Conservation (phyloP, 2,797 vertebrate species). For the Tadarida brasiliensis region DNA sequence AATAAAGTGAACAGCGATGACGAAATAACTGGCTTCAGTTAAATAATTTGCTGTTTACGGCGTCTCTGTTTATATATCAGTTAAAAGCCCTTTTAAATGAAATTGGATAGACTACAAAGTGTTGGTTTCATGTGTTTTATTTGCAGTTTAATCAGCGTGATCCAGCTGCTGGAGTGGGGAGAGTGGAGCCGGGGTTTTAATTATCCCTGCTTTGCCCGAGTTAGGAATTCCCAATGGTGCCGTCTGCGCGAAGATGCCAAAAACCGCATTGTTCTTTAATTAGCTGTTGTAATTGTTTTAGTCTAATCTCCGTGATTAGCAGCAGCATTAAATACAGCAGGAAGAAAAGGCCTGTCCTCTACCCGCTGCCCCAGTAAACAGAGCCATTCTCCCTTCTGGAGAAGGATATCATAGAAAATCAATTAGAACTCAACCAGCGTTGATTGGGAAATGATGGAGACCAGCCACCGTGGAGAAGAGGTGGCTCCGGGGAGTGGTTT, state of each 20-base stretch:
- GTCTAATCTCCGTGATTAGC: constrained; percentile 92
- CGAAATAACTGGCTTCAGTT: constrained; percentile 80
- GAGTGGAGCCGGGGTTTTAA: constrained; percentile 88
- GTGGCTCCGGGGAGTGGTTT: constrained; percentile 69
- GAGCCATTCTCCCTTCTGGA: constrained; percentile 85
- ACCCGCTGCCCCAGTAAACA: constrained; percentile 86
- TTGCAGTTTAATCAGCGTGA: constrained; percentile 89
- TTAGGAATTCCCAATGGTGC: constrained; percentile 90
- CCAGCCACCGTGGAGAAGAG: constrained; percentile 73
- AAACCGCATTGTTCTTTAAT: constrained; percentile 92
- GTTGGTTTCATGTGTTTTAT: constrained; percentile 89
- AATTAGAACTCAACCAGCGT: constrained; percentile 84
- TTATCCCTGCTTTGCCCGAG: constrained; percentile 89
- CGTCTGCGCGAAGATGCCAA: constrained; percentile 89
- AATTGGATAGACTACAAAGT: constrained; percentile 89
- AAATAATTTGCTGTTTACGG: constrained; percentile 85
- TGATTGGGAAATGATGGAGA: constrained; percentile 85
- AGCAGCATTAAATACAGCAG: constrained; percentile 91
- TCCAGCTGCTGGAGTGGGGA: constrained; percentile 87
- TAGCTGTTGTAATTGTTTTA: constrained; percentile 92
- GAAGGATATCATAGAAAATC: constrained; percentile 86
- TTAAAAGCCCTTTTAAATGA: constrained; percentile 88
- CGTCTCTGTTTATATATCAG: constrained; percentile 87
- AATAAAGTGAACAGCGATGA: background rate
- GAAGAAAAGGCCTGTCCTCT: constrained; percentile 88